Base-by-base conservation (phyloP, 2,113 vertebrate species). In the Orthonyx spaldingii region DNA sequence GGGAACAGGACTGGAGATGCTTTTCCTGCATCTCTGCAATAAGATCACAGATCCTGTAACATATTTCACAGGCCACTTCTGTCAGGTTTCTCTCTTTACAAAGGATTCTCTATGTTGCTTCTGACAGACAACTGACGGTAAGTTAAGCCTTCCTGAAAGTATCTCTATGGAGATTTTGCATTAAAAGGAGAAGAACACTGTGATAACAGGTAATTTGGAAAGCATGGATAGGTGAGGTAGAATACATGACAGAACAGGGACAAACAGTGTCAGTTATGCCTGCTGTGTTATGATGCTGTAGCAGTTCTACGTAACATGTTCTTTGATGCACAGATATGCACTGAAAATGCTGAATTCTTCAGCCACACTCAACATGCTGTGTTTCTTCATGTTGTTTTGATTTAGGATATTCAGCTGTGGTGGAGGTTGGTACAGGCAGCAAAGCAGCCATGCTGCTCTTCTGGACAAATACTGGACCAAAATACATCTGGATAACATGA, bases 391-490 rank as follows among this genome's bases (percentile, higher is more conserved):
- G n/a, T 84, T 92, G 30, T 44, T 91, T 96, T 88, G 69, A 87
- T 97, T 57, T 70, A 99, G 99, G 93, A 97, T 98, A 86, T 98
- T 98, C 87, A 98, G 93, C 97, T 99, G 98, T 82, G 98, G 98
- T 21, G 98, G 98, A 70, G 98, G 97, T 77, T 99, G 99, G 99
- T 98, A 99, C 96, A 97, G 98, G 89, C 98, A 99, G 16, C 98
- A 99, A 79, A 98, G 98, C 94, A 98, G 98, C 87, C 98, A 99
- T 9, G 98, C 99, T 65, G 94, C 97, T 69, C 98, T 99, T 94
- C 83, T 99, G 95, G 99, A 99, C 96, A 99, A 99, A 79, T 98
- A 99, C 46, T 99, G 99, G 99, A 99, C 98, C 85, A 99, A 98
- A 98, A 98, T 99, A 95, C 98, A 98, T 66, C 96, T 99, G 91